These are phyloP conservation scores for Anguilla anguilla DNA, from an alignment of 2,797 vertebrate genomes.

Conservation along the genomic window DNA sequence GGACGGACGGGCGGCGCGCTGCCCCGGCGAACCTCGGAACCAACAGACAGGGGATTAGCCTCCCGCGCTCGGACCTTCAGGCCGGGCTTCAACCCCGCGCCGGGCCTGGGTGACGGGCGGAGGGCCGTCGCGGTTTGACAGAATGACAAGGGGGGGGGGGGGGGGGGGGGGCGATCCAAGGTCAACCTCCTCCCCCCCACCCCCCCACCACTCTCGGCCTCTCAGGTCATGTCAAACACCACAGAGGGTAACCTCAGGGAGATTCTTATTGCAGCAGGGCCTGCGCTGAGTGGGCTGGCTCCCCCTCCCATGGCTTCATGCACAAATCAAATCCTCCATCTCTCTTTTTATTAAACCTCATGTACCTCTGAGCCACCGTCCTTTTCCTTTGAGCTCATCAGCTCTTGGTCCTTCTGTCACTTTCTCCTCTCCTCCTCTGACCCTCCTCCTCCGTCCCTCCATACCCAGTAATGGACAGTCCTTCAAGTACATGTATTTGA, in stretches of 20 bases:
- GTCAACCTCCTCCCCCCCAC: background rate
- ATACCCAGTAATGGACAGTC: background rate
- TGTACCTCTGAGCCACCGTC: background rate
- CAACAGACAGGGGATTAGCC: slow-evolving; percentile 26
- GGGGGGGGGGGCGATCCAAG: background rate
- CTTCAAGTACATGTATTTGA: too few relatives aligned
- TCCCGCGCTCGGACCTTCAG: background rate
- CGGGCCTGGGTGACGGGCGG: background rate
- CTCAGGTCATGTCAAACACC: background rate
- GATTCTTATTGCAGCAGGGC: background rate
- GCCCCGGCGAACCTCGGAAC: background rate
- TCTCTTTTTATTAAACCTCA: background rate
- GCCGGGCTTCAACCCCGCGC: background rate
- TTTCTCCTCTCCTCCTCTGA: too few relatives aligned
- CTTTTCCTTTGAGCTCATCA: background rate
- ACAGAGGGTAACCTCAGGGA: background rate
- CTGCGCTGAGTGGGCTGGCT: background rate
- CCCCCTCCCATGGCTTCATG: background rate
- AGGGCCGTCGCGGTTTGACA: background rate
- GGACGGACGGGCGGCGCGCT: background rate
- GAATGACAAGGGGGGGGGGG: slow-evolving; percentile 22
- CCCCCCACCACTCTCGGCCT: background rate
- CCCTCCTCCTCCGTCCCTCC: background rate
- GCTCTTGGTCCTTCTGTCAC: background rate
- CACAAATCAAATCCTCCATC: background rate